Evolutionary conservation across 2,888 invertebrate genomes (phyloP).

Genomic region (Zonitis immaculata): DNA sequence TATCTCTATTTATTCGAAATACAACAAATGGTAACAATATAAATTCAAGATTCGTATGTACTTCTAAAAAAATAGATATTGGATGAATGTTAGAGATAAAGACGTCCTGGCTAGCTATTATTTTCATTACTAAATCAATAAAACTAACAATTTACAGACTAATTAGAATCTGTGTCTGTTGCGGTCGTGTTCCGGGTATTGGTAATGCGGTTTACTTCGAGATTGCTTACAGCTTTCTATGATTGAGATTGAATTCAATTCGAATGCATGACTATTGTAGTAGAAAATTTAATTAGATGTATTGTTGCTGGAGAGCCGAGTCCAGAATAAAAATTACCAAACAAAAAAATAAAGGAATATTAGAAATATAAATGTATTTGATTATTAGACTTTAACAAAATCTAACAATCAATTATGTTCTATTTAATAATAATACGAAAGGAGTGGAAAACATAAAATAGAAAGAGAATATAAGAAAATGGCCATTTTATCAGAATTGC

Average conservation of each 20-base stretch:
- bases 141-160: background rate
- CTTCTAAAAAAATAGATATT: no score
- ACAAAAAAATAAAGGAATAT: no score
- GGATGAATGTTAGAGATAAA: no score
- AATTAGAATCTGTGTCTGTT: background rate
- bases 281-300: conserved; percentile 8
- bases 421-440: background rate
- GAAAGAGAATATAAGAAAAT: conserved; percentile 3
- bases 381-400: background rate
- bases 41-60: no score
- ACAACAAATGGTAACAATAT: no score
- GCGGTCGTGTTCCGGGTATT: background rate
- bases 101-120: no score
- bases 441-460: conserved; percentile 9
- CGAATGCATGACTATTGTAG: background rate
- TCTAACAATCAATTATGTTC: background rate
- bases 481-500: conserved; percentile 15
- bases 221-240: background rate
- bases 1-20: no score
- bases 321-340: no score
- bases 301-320: no score
- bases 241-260: background rate
- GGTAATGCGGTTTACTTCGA: background rate
- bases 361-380: background rate
- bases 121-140: no score